Evolutionary conservation across 2,888 invertebrate species (phyloP), one percentile per base, ranked within the genome.

Genomic region (Drosophila siamana): DNA sequence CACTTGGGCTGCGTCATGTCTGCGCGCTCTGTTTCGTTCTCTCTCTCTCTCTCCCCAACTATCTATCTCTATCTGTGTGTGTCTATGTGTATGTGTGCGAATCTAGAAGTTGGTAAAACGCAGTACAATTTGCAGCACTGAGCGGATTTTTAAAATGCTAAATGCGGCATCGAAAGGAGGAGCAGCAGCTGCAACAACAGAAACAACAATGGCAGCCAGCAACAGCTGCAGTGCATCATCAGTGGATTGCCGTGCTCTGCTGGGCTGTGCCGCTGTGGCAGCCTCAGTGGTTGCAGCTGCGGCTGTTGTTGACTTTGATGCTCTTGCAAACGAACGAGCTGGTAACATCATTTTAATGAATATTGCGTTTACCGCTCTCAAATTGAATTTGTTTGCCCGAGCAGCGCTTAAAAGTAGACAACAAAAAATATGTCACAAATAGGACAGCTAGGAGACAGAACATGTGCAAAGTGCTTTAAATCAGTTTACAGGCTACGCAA

Each of bases 51-150:
- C 50, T 22, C n/a, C 9, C 19, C 19, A 19, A 0, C 28, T 28
- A 3, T 3, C 8, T 22, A n/a, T 50, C 33, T 13, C 16, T 30
- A 19, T 47, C 40, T 38, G 8, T 11, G 9, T 43, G 13, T 19
- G 19, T 51, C 16, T 38, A 16, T 41, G 51, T 44, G 15, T 30
- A 51, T 28, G 6, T 36, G 56, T 38, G 51, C 24, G 40, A 30
- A 65, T 67, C 57, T 63, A 69, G 74, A 80, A 80, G 78, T 70
- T 74, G 57, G 67, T 41, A 67, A 64, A 76, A 67, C 54, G 69
- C 66, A 68, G 86, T 62, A 67, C 88, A 87, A 87, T 87, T 82
- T 88, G 80, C 88, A 67, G 83, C 83, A 65, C 83, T 77, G 88
- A 88, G 88, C 86, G 69, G 83, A 87, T 82, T 78, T 73, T 51